Evolutionary conservation across 37 sponge, comb jelly and placozoan species (phyloP).

Genomic region (Hexactinellida sp.): DNA sequence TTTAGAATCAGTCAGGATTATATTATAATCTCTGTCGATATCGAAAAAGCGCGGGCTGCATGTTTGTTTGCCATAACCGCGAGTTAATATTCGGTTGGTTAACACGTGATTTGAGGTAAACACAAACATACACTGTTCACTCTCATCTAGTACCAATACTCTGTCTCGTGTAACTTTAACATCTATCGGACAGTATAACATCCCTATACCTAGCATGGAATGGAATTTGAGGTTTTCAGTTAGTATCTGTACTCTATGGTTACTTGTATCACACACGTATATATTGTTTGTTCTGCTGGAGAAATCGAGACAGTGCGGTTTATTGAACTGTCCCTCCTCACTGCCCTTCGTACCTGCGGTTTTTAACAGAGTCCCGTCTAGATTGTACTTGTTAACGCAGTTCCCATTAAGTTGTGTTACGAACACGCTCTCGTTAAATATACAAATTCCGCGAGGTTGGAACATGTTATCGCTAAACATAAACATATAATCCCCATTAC

Average conservation of each 20-base stretch:
- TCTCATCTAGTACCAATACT: slow-evolving; percentile 2
- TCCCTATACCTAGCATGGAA: background rate
- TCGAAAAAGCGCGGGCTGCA: background rate
- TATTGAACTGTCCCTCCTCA: background rate
- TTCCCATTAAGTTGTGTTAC: background rate
- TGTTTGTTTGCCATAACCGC: background rate
- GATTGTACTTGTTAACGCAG: background rate
- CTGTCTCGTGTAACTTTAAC: background rate
- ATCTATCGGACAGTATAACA: background rate
- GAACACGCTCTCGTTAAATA: background rate
- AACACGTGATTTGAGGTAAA: background rate
- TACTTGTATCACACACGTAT: background rate
- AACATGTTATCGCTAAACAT: background rate
- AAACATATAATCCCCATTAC: background rate
- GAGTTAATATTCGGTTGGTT: background rate
- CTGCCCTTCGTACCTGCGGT: background rate
- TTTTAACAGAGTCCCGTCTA: background rate
- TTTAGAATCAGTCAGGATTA: background rate
- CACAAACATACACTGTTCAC: background rate
- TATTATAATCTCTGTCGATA: background rate
- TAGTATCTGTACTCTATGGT: background rate
- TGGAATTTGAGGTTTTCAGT: background rate
- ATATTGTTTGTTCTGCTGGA: background rate
- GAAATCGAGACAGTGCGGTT: background rate
- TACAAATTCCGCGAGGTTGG: background rate